Conservation (phyloP, 2,888 invertebrate species). For the Hyles lineata region DNA sequence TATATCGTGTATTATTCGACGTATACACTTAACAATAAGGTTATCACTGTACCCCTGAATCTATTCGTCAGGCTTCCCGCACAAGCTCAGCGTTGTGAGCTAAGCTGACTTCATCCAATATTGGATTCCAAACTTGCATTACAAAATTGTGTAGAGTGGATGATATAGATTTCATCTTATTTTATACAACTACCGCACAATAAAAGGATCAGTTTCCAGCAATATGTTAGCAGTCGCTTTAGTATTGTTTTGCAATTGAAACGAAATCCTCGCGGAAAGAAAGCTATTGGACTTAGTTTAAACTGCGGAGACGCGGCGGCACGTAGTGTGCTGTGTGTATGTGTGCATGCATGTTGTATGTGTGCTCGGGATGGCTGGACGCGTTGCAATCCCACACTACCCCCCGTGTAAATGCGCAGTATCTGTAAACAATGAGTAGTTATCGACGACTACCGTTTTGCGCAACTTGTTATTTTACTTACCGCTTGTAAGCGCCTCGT, state of each 20-base stretch:
- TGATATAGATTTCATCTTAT: neutral
- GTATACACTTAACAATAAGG: too few relatives aligned
- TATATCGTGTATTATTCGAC: too few relatives aligned
- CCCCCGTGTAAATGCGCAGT: conserved; percentile 11
- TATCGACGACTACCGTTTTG: conserved; percentile 30
- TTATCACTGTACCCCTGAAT: too few relatives aligned
- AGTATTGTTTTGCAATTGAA: conserved; percentile 6
- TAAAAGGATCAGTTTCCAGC: neutral
- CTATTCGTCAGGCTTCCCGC: too few relatives aligned
- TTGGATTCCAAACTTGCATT: too few relatives aligned
- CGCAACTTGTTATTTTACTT: conserved; percentile 34
- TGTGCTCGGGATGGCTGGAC: neutral
- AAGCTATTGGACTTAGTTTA: neutral
- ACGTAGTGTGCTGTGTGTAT: neutral
- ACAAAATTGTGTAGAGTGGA: too few relatives aligned
- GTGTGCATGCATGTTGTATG: too few relatives aligned
- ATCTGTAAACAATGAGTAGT: conserved; percentile 29
- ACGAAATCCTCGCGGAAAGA: neutral
- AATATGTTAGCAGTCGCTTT: neutral
- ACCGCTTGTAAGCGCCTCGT: conserved; percentile 26
- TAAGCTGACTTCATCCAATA: too few relatives aligned
- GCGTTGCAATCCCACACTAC: neutral
- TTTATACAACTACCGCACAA: neutral
- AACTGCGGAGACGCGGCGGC: neutral
- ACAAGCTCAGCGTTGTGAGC: too few relatives aligned